A percentile compares a stretch with the other conserved stretches of the same genome.
phyloP scores from a whole-genome alignment of 2,113 vertebrate genomes.

The Pedetes capensis region DNA sequence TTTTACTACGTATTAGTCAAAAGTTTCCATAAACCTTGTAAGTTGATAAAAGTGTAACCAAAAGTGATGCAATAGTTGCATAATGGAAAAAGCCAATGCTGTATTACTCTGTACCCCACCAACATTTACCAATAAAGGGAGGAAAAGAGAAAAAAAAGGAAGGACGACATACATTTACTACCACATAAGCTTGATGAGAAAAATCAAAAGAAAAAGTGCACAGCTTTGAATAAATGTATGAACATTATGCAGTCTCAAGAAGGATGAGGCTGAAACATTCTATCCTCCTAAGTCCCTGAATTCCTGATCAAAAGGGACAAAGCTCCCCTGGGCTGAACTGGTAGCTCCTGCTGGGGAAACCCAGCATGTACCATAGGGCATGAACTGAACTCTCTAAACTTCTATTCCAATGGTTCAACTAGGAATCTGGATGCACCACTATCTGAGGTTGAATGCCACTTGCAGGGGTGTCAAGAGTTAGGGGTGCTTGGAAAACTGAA shows the following conservation, averaged over 20 bases:
- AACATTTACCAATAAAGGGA: too few relatives aligned
- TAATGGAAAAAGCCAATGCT: too few relatives aligned
- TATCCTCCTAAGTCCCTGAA: neutral
- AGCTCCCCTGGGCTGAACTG: neutral
- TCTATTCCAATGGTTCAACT: neutral
- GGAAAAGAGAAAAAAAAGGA: too few relatives aligned
- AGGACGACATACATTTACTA: neutral
- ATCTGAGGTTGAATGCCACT: conserved; percentile 51
- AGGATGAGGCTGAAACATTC: neutral
- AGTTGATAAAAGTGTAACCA: too few relatives aligned
- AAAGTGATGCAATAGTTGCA: too few relatives aligned
- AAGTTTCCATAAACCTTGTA: too few relatives aligned
- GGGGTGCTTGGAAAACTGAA: neutral
- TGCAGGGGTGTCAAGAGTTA: neutral
- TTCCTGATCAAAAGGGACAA: neutral
- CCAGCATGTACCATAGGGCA: rapidly evolving
- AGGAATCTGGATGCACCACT: neutral
- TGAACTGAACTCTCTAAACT: neutral
- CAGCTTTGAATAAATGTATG: neutral
- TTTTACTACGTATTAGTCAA: too few relatives aligned
- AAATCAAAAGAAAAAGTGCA: conserved; percentile 5
- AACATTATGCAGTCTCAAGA: neutral
- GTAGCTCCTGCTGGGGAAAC: neutral
- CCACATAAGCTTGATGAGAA: neutral
- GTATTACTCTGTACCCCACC: too few relatives aligned